A percentile compares a stretch with the other conserved stretches of the same genome.
Conservation (phyloP, 2,888 invertebrate genomes). For the Hirtodrosophila cameraria region DNA sequence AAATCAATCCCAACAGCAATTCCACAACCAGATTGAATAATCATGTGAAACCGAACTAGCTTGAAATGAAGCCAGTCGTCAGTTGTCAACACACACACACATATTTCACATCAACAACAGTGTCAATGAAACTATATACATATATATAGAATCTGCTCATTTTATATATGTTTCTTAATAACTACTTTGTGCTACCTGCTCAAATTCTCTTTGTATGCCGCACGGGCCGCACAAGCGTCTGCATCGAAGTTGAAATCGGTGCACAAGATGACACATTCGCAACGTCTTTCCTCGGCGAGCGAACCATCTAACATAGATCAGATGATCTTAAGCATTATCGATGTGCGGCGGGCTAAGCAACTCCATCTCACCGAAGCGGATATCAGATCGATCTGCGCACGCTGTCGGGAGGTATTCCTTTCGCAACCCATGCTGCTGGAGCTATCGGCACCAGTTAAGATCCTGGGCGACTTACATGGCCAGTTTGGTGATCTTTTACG, state of each 20-base stretch:
- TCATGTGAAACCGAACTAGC: neutral
- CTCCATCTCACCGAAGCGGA: constrained; percentile 49
- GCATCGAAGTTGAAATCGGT: neutral
- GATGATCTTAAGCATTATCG: constrained; percentile 43
- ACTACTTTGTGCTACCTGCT: neutral
- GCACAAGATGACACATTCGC: constrained; percentile 8
- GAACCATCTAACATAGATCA: constrained; percentile 43
- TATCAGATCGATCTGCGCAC: constrained; percentile 34
- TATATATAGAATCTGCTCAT: constrained; percentile 8
- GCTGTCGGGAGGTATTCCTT: constrained; percentile 44
- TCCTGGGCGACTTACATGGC: constrained; percentile 54
- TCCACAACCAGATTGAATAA: no score
- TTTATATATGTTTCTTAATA: constrained; percentile 16
- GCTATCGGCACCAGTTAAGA: constrained; percentile 66
- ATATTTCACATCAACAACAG: neutral
- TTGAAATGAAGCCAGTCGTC: constrained; percentile 2
- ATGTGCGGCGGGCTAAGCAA: constrained; percentile 45
- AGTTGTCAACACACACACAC: constrained; percentile 37
- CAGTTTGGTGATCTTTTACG: constrained; percentile 87
- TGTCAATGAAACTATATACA: constrained; percentile 1
- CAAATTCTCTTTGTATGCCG: constrained; percentile 36
- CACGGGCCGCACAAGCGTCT: constrained; percentile 1
- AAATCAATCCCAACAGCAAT: neutral
- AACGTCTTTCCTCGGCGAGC: constrained; percentile 9
- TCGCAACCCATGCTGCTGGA: constrained; percentile 56